These are phyloP conservation scores for Uria lomvia DNA, from an alignment of 2,113 vertebrate species.

Conservation along the genomic window DNA sequence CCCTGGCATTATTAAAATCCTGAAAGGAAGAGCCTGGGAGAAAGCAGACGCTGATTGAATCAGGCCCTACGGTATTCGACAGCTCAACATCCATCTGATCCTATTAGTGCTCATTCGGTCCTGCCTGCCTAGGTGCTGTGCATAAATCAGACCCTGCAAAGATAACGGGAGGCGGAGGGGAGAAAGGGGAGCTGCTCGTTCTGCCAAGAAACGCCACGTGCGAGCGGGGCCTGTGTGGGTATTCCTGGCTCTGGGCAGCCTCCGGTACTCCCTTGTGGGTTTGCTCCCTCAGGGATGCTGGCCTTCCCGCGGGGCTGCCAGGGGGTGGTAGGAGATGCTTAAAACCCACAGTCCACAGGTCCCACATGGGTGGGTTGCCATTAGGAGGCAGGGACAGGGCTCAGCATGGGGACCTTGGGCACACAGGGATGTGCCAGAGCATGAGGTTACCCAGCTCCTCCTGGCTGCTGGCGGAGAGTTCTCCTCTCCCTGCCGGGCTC, in stretches of 20 bases:
- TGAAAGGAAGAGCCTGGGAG: slow-evolving; percentile 44
- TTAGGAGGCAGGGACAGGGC: fast-evolving
- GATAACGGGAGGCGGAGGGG: background rate
- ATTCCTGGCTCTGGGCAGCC: background rate
- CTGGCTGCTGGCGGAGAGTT: background rate
- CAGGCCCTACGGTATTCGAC: slow-evolving; percentile 26
- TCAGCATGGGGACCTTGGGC: background rate
- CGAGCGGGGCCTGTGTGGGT: background rate
- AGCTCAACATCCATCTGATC: slow-evolving; percentile 59
- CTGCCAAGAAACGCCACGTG: background rate
- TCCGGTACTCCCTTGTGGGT: background rate
- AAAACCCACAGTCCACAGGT: background rate
- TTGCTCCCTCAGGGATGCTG: background rate
- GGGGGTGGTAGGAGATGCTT: background rate
- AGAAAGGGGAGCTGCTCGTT: background rate
- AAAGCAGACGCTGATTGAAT: slow-evolving; percentile 48
- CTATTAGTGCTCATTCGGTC: slow-evolving; percentile 35
- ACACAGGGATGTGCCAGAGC: background rate
- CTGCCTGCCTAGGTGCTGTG: slow-evolving; percentile 27
- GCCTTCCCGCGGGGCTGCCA: fast-evolving
- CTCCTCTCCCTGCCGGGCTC: fast-evolving
- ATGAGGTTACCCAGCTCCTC: background rate
- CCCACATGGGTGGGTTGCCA: background rate
- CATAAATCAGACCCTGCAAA: slow-evolving; percentile 38
- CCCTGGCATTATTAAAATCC: slow-evolving; percentile 54